Evolutionary conservation across 1,140 invertebrate genomes (phyloP).

Genomic region (Eubasilissa regina): DNA sequence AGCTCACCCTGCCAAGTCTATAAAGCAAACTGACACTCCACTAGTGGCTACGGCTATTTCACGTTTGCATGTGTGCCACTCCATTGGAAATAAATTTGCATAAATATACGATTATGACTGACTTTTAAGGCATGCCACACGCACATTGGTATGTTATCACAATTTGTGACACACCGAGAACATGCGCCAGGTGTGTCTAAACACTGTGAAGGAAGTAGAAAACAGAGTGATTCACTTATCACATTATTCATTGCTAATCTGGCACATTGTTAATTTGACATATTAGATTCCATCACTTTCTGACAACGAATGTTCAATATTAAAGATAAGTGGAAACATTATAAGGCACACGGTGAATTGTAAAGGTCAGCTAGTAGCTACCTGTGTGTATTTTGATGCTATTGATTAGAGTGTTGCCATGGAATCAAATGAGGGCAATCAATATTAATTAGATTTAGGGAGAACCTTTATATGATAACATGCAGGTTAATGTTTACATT

Average conservation of each 20-base stretch:
- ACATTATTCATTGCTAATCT: background rate
- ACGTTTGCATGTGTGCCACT: constrained; percentile 30
- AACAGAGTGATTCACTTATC: background rate
- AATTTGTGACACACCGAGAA: background rate
- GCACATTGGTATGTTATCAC: constrained; percentile 30
- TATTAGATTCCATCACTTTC: background rate
- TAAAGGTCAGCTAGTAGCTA: too few relatives aligned
- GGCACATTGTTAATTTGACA: background rate
- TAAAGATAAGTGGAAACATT: too few relatives aligned
- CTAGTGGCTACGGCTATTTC: constrained; percentile 2
- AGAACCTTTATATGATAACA: too few relatives aligned
- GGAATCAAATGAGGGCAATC: too few relatives aligned
- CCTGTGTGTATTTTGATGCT: too few relatives aligned
- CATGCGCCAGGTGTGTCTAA: constrained; percentile 4
- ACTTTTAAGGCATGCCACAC: background rate
- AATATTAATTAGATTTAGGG: too few relatives aligned
- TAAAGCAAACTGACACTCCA: constrained; percentile 1
- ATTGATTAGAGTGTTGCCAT: too few relatives aligned
- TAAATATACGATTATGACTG: constrained; percentile 2
- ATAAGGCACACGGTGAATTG: too few relatives aligned
- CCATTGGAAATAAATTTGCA: constrained; percentile 46
- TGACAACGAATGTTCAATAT: background rate
- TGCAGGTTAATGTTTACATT: too few relatives aligned
- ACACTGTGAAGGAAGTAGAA: background rate
- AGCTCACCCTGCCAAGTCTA: constrained; percentile 50